These are phyloP conservation scores for Anthophora plumipes DNA, from an alignment of 2,888 invertebrate species.

Conservation along the genomic window DNA sequence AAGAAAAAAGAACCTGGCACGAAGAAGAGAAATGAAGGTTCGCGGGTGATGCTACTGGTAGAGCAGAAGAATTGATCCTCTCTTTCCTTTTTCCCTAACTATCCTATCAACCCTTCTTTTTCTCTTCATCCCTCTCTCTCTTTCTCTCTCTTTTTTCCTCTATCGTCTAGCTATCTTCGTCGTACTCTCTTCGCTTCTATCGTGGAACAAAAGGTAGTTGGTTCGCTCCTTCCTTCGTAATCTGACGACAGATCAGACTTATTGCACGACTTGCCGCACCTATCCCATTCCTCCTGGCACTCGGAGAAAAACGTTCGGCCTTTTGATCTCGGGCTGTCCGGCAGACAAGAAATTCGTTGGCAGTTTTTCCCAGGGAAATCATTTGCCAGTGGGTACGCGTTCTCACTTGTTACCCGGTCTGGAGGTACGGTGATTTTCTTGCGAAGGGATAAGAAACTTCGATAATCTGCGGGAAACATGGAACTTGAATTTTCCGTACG, in stretches of 20 bases:
- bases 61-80: conserved; percentile 48
- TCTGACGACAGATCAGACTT: conserved; percentile 59
- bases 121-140: neutral
- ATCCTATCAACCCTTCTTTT: neutral
- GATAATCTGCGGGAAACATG: neutral
- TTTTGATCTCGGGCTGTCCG: conserved; percentile 22
- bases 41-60: conserved; percentile 6
- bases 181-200: neutral
- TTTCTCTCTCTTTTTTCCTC: neutral
- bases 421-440: neutral
- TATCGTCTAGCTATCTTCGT: no score
- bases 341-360: conserved; percentile 37
- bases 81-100: conserved; percentile 31
- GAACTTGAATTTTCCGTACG: neutral
- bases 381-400: conserved; percentile 30
- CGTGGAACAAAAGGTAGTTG: conserved; percentile 1
- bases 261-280: conserved; percentile 42
- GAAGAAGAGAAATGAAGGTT: conserved; percentile 29
- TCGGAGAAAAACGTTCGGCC: neutral
- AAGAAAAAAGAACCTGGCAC: conserved; percentile 15
- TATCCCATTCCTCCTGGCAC: neutral
- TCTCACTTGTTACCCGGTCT: conserved; percentile 7
- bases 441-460: neutral
- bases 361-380: conserved; percentile 32
- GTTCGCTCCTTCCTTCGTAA: conserved; percentile 29